Base-by-base conservation (phyloP, 2,888 invertebrate genomes). In the Andrena dorsata region DNA sequence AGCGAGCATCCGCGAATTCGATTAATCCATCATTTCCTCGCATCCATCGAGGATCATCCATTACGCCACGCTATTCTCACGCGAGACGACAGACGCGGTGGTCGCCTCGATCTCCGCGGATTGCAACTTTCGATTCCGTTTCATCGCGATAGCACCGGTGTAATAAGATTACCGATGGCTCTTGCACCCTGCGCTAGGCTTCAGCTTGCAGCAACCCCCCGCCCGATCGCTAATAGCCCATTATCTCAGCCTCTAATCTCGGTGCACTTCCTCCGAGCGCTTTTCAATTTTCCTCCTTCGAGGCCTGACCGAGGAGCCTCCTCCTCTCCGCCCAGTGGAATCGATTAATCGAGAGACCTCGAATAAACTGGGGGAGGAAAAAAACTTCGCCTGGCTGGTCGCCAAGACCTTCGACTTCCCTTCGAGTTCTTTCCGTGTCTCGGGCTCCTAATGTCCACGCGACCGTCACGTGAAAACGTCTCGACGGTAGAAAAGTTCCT, bases 281-380 rank as follows among this genome's bases (percentile, higher is more conserved):
- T 88, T 85, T 86, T 83, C 87, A 86, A 86, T 87, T 86, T 88
- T 80, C 84, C 79, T 61, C 63, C 53, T 49, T 64, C 53, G 51
- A n/a, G 69, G 30, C 51, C 58, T 68, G 72, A 64, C 74, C 64
- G 41, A 41, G 16, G 41, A 41, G 16, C 41, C 13, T 41, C 41
- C 41, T 1, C 65, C 66, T 41, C 61, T 51, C 73, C 70, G 13
- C 30, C 28, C 68, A 16, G 28, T 35, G 41, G 58, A 70, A 83
- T 86, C 88, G 86, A 86, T 88, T 85, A 88, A 88, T 87, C 88
- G 84, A 80, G 73, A 73, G 26, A 32, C 30, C 28, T 65, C 76
- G 80, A 84, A 76, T 70, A 74, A 86, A 56, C 58, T 28, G 41
- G 53, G 2, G 8, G 53, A 35, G 58, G 58, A 35, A 47, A 13